phyloP scores from a whole-genome alignment of 2,797 vertebrate species.

The Enteromius unitaeniatus region DNA sequence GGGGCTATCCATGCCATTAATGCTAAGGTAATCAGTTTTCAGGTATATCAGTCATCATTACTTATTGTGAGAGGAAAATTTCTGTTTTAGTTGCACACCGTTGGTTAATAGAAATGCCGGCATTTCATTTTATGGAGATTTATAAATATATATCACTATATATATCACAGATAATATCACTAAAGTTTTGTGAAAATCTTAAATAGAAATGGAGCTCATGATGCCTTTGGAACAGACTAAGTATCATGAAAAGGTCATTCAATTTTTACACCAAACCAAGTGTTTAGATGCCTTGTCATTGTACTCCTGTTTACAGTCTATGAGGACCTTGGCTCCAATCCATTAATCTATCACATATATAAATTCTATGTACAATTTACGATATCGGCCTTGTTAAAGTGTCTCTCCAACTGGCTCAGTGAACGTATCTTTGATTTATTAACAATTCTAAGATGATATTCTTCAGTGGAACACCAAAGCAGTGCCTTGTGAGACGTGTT shows the following conservation, averaged over 20 bases:
- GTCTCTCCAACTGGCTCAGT: slow-evolving; percentile 8
- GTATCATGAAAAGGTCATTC: slow-evolving; percentile 52
- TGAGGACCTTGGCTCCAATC: slow-evolving; percentile 37
- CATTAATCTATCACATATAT: slow-evolving; percentile 42
- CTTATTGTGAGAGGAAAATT: background rate
- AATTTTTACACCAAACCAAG: slow-evolving; percentile 44
- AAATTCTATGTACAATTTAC: slow-evolving; percentile 34
- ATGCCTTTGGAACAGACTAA: background rate
- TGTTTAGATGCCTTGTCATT: slow-evolving; percentile 38
- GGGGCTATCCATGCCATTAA: too few relatives aligned
- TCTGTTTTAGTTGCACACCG: background rate
- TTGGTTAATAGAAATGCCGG: background rate
- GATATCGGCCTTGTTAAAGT: slow-evolving; percentile 33
- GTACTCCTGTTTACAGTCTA: slow-evolving; percentile 45
- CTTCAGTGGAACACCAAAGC: slow-evolving; percentile 15
- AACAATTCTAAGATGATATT: slow-evolving; percentile 23
- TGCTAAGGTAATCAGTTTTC: too few relatives aligned
- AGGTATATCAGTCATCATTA: background rate
- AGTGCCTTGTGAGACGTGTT: slow-evolving; percentile 16
- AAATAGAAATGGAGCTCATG: background rate
- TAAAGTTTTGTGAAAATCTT: background rate
- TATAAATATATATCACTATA: too few relatives aligned
- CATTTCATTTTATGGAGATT: background rate
- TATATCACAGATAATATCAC: background rate
- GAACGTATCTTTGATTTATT: slow-evolving; percentile 40